Percentiles rank a stretch among this genome's conserved stretches.
Conservation (phyloP, 2,888 invertebrate species). For the Pyralis farinalis region DNA sequence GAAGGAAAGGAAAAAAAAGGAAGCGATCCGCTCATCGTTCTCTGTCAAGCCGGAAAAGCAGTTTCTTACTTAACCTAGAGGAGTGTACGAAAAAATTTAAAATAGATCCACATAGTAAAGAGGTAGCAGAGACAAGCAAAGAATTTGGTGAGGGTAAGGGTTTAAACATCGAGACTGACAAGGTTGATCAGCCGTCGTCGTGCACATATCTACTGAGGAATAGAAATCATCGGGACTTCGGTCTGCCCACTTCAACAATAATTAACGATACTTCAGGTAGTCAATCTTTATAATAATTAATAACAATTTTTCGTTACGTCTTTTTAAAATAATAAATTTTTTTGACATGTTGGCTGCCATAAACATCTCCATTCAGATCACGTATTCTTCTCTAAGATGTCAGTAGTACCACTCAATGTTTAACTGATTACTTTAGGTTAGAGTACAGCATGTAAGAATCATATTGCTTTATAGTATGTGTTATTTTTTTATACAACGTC, state of each 20-base stretch:
- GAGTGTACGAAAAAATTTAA: slow-evolving; percentile 74
- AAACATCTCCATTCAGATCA: too few relatives aligned
- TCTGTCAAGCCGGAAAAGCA: slow-evolving; percentile 59
- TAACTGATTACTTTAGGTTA: too few relatives aligned
- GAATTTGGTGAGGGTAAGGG: slow-evolving; percentile 36
- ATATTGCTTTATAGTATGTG: too few relatives aligned
- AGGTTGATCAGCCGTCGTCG: slow-evolving; percentile 39
- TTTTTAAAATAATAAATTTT: too few relatives aligned
- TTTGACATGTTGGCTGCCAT: too few relatives aligned
- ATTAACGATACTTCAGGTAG: slow-evolving; percentile 65
- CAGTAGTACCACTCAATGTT: too few relatives aligned
- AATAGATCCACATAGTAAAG: slow-evolving; percentile 72
- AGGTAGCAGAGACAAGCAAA: slow-evolving; percentile 42
- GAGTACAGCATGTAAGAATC: too few relatives aligned
- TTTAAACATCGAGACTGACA: slow-evolving; percentile 50
- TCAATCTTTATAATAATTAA: neutral
- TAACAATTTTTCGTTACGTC: too few relatives aligned
- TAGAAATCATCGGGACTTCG: slow-evolving; percentile 51
- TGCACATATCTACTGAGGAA: slow-evolving; percentile 55
- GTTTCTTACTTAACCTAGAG: slow-evolving; percentile 53
- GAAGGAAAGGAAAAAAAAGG: slow-evolving; percentile 70
- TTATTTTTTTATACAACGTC: too few relatives aligned
- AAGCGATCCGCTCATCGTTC: slow-evolving; percentile 68
- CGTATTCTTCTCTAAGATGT: too few relatives aligned
- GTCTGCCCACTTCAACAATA: slow-evolving; percentile 58